Evolutionary conservation across 1,140 invertebrate species (phyloP).

Genomic region (Thereuonema tuberculata): DNA sequence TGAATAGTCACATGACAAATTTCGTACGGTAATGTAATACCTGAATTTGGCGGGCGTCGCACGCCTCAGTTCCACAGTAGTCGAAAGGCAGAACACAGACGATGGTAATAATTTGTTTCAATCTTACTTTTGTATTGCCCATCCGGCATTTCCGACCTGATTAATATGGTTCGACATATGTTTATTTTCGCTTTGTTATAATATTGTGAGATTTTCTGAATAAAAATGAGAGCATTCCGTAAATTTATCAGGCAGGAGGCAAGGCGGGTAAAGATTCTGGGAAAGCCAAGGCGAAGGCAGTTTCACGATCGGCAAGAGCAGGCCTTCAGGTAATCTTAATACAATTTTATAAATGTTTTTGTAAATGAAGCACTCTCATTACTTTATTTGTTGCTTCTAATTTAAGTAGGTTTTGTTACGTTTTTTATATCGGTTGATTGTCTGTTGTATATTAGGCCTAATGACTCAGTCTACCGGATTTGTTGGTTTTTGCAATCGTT

Average conservation of each 20-base stretch:
- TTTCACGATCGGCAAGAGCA: conserved; percentile 92
- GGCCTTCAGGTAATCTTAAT: conserved; percentile 97
- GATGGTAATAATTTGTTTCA: conserved; percentile 10
- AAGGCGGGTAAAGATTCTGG: conserved; percentile 99
- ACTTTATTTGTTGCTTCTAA: too few relatives aligned
- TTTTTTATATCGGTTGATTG: too few relatives aligned
- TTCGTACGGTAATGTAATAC: background rate
- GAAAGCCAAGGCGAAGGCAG: conserved; percentile 98
- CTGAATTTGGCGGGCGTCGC: conserved; percentile 3
- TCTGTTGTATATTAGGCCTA: too few relatives aligned
- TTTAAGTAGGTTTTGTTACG: too few relatives aligned
- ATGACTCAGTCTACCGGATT: background rate
- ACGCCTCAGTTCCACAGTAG: background rate
- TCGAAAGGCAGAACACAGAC: background rate
- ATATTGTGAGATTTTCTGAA: background rate
- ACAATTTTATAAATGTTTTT: too few relatives aligned
- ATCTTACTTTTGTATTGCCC: background rate
- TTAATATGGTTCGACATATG: background rate
- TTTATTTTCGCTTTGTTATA: background rate
- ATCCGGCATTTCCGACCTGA: background rate
- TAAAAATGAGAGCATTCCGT: background rate
- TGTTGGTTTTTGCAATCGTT: conserved; percentile 8
- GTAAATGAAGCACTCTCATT: too few relatives aligned
- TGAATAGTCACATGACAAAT: background rate
- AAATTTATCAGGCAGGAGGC: conserved; percentile 66